Evolutionary conservation across 2,113 vertebrate species (phyloP).

Genomic region (Tragelaphus buxtoni): DNA sequence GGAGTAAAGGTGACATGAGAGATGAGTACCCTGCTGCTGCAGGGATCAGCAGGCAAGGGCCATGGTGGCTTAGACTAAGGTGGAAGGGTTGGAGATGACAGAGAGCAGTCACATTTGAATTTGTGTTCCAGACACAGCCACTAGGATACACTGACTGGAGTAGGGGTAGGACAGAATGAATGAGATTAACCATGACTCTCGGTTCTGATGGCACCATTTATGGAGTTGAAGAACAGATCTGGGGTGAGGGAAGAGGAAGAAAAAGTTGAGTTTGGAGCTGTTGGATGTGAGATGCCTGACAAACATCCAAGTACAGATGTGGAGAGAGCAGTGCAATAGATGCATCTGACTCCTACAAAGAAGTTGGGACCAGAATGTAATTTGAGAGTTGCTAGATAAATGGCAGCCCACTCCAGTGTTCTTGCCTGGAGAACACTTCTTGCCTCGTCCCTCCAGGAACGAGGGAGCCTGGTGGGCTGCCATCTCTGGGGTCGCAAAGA

Average conservation of each 20-base stretch:
- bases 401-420: too few relatives aligned
- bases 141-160: not conserved
- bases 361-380: not conserved
- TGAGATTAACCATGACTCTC: not conserved
- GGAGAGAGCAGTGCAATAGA: not conserved
- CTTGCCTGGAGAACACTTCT: too few relatives aligned
- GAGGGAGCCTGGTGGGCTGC: too few relatives aligned
- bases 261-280: not conserved
- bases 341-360: not conserved
- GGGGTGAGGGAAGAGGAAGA: not conserved
- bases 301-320: not conserved
- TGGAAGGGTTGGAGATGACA: not conserved
- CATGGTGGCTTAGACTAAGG: not conserved
- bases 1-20: not conserved
- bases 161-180: not conserved
- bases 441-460: too few relatives aligned
- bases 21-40: not conserved
- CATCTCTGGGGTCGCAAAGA: too few relatives aligned
- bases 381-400: not conserved
- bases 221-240: not conserved
- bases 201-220: constrained; percentile 17
- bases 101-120: not conserved
- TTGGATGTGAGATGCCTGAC: not conserved
- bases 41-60: not conserved
- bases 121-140: not conserved